These are phyloP conservation scores for Hedya salicella DNA, from an alignment of 2,888 invertebrate species.

Conservation along the genomic window DNA sequence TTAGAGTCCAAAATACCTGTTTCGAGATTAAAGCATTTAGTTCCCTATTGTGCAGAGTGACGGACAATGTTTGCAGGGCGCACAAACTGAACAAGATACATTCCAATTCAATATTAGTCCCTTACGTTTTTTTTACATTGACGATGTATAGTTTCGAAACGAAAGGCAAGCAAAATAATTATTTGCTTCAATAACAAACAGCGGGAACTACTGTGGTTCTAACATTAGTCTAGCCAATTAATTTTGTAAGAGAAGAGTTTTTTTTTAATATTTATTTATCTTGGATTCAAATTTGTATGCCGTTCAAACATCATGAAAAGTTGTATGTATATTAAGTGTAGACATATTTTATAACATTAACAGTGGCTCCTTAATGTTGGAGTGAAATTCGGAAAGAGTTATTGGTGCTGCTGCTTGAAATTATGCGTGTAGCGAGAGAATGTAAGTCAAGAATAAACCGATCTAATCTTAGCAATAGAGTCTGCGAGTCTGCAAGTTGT, in stretches of 20 bases:
- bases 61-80: conserved; percentile 54
- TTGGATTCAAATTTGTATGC: conserved; percentile 45
- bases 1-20: conserved; percentile 82
- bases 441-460: background rate
- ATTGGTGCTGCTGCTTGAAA: conserved; percentile 47
- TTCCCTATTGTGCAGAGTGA: conserved; percentile 75
- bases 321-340: conserved; percentile 53
- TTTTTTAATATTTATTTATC: conserved; percentile 9
- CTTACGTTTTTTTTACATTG: too few species aligned
- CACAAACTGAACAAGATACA: conserved; percentile 46
- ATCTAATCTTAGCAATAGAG: background rate
- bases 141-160: too few species aligned
- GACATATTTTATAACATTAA: conserved; percentile 53
- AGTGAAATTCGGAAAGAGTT: conserved; percentile 57
- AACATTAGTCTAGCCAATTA: too few species aligned
- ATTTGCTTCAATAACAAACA: too few species aligned
- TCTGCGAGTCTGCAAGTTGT: background rate
- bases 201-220: too few species aligned
- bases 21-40: conserved; percentile 81
- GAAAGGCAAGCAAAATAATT: too few species aligned
- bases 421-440: conserved; percentile 29
- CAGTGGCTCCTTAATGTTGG: conserved; percentile 56
- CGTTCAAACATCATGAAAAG: conserved; percentile 53
- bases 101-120: background rate
- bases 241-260: too few species aligned